A percentile compares a stretch with the other conserved stretches of the same genome.
Conservation (phyloP, 2,113 vertebrate genomes). For the Petromus typicus region DNA sequence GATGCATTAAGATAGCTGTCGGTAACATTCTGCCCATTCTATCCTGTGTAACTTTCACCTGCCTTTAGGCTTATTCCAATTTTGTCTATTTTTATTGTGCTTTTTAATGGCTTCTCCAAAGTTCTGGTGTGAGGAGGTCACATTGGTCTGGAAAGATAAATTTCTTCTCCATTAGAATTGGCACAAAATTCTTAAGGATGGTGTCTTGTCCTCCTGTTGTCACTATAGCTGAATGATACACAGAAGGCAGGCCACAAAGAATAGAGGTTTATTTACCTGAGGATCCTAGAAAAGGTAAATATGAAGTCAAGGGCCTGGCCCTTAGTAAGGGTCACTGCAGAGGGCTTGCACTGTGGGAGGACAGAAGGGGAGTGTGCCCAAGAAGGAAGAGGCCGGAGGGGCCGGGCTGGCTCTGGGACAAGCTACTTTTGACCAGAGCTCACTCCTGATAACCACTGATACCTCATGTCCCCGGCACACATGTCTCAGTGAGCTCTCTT, state of each 20-base stretch:
- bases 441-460: not conserved
- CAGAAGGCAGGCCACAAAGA: not conserved
- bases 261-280: not conserved
- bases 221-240: not conserved
- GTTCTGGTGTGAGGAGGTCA: not conserved
- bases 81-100: slow-evolving; percentile 31
- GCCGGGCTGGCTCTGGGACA: not conserved
- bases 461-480: not conserved
- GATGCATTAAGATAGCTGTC: not conserved
- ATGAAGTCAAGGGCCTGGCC: not conserved
- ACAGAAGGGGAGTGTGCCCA: not conserved
- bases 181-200: not conserved
- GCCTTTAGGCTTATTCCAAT: not conserved
- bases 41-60: not conserved
- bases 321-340: not conserved
- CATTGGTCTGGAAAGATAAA: not conserved
- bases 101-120: not conserved
- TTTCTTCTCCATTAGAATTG: slow-evolving; percentile 21
- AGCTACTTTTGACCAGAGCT: not conserved
- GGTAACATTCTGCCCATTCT: not conserved
- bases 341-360: not conserved
- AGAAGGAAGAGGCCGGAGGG: not conserved
- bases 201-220: not conserved
- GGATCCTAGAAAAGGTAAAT: not conserved
- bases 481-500: not conserved